Evolutionary conservation across 2,888 invertebrate species (phyloP), one percentile per base, ranked within the genome.

Genomic region (Xestia ashworthii): DNA sequence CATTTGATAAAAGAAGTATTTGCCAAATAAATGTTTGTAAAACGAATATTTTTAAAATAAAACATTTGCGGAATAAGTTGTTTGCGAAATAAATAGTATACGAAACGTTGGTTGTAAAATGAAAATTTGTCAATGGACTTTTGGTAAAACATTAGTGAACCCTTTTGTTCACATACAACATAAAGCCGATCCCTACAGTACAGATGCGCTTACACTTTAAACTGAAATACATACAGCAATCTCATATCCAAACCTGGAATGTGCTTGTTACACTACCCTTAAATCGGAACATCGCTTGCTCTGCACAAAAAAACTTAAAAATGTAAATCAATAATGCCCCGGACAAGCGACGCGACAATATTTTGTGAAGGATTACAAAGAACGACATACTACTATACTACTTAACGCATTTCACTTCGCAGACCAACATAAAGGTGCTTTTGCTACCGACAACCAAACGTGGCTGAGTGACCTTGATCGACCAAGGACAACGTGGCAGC

Each of bases 391-490:
- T n/a, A 58, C 14, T 38, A 1, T n/a, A 58, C 14, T 38, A 1
- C n/a, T 19, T 38, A 2, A 41, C 19, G 3, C 38, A 53, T 62
- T 62, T 53, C 46, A 64, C 25, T 22, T 41, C 14, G 25, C 1
- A 25, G 1, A 44, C 9, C 9, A 46, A 46, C 22, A 25, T 8
- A 44, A 53, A 62, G 22, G 5, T 1, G 9, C 22, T 16, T 32
- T 14, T 38, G 46, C 46, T 46, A 4, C 50, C 22, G 4, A 48
- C 32, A 22, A 38, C n/a, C n/a, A 22, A 46, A 41, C 19, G 8
- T 19, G 12, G 46, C n/a, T 6, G 19, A 19, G 38, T 64, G 71
- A 60, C 81, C 78, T 83, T 81, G 48, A 83, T 4, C 1, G 4
- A 71, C 11, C 46, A 78, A 80, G 71, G 50, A 82, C 44, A 50